Base-by-base conservation (phyloP, 2,888 invertebrate species). In the Cryptus armator region DNA sequence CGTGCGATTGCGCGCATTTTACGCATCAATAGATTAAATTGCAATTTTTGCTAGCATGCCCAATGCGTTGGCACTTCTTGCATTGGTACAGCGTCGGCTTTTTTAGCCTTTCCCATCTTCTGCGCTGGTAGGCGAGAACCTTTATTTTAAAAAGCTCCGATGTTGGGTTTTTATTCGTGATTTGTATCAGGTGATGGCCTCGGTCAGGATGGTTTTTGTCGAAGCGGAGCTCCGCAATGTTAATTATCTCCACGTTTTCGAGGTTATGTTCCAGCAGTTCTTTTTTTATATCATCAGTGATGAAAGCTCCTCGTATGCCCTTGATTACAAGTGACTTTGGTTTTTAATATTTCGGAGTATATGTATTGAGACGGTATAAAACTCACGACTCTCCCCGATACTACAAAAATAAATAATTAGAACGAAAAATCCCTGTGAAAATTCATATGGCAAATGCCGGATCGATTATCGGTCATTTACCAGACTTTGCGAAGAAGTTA, bases 21-120 rank as follows among this genome's bases (percentile, higher is more conserved):
- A 81, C 81, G 12, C 81, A 84, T 0, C 77, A 51, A 16, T 32
- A 81, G 3, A 3, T 16, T 1, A 84, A 10, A 7, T 71, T 43
- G 68, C 84, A 84, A 59, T 81, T 84, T 0, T 14, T 10, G 29
- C 80, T 80, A 0, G 71, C 70, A 10, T 84, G 81, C 0, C 84
- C 76, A 0, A 81, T 43, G 19, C 77, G 14, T 66, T 81, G 84
- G 24, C 81, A 84, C 9, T 76, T 70, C 3, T 14, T 48, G 44
- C 84, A 81, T 29, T 84, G 81, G 37, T 66, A 83, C 2, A 83
- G 4, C 1, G 24, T 51, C 3, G 12, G 62, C 43, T 70, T 77
- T 9, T 51, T 37, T 1, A 84, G 48, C 0, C 44, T 19, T 48
- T 81, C 74, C 78, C 81, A 81, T 66, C 29, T 66, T 0, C 72